A percentile compares a stretch with the other conserved stretches of the same genome.
phyloP scores from a whole-genome alignment of 2,797 vertebrate species.

The Pantherophis alleghaniensis region DNA sequence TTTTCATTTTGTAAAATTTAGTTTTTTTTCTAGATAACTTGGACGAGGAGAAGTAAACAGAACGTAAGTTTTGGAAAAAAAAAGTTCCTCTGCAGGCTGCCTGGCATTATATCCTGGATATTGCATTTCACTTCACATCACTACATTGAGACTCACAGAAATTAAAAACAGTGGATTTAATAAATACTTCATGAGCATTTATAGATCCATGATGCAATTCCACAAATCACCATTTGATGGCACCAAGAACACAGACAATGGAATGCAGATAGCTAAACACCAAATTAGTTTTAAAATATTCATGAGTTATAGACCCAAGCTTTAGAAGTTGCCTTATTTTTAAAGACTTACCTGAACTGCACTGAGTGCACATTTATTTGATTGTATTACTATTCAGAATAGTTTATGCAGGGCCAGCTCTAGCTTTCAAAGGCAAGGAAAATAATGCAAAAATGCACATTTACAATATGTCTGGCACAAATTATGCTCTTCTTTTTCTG shows the following conservation, averaged over 20 bases:
- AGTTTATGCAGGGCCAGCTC: background rate
- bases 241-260: background rate
- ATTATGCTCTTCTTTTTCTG: background rate
- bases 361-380: background rate
- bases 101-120: background rate
- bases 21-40: background rate
- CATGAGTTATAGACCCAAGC: background rate
- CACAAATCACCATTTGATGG: background rate
- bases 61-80: background rate
- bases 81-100: background rate
- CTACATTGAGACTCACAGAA: background rate
- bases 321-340: background rate
- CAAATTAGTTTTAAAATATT: background rate
- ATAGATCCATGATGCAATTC: background rate
- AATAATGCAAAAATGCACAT: background rate
- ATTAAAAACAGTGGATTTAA: conserved; percentile 1
- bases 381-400: background rate
- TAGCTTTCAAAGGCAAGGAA: background rate
- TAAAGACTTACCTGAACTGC: background rate
- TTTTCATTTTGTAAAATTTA: background rate
- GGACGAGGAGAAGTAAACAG: background rate
- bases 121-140: background rate
- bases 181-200: conserved; percentile 6
- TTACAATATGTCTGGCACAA: too few species aligned
- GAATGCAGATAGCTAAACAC: background rate